Conservation (phyloP, 2,888 invertebrate species). For the Flexamia atlantica region DNA sequence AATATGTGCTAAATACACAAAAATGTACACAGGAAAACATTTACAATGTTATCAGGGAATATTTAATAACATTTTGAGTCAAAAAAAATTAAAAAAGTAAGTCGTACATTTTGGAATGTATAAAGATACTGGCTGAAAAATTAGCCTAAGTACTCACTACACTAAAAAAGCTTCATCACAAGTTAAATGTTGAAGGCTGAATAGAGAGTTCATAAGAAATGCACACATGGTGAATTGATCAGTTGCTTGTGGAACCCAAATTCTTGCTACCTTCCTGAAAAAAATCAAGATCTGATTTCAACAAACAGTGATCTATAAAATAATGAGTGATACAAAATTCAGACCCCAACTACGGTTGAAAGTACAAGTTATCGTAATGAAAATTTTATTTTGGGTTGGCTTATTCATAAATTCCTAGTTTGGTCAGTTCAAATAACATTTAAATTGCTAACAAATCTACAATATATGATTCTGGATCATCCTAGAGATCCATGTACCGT, state of each 20-base stretch:
- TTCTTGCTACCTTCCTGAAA: constrained; percentile 45
- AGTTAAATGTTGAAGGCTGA: constrained; percentile 39
- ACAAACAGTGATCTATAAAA: too few species aligned
- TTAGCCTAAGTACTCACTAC: constrained; percentile 13
- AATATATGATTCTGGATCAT: too few species aligned
- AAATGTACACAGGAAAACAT: neutral
- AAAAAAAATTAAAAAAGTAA: neutral
- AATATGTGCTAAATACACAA: constrained; percentile 21
- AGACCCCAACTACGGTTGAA: too few species aligned
- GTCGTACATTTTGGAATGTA: constrained; percentile 50
- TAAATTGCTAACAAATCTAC: too few species aligned
- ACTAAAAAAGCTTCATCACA: constrained; percentile 50
- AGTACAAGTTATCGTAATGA: too few species aligned
- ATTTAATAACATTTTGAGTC: constrained; percentile 25
- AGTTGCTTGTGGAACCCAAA: constrained; percentile 33
- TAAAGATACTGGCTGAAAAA: constrained; percentile 27
- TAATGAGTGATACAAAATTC: too few species aligned
- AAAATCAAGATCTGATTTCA: too few species aligned
- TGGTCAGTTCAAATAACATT: too few species aligned
- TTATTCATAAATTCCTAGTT: too few species aligned
- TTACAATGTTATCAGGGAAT: neutral
- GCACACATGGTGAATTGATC: constrained; percentile 59
- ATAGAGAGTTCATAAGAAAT: constrained; percentile 53
- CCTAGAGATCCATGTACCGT: too few species aligned
- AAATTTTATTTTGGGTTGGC: too few species aligned